These are phyloP conservation scores for Ditylenchus weischeri DNA, from an alignment of 2,888 invertebrate genomes.

Conservation along the genomic window DNA sequence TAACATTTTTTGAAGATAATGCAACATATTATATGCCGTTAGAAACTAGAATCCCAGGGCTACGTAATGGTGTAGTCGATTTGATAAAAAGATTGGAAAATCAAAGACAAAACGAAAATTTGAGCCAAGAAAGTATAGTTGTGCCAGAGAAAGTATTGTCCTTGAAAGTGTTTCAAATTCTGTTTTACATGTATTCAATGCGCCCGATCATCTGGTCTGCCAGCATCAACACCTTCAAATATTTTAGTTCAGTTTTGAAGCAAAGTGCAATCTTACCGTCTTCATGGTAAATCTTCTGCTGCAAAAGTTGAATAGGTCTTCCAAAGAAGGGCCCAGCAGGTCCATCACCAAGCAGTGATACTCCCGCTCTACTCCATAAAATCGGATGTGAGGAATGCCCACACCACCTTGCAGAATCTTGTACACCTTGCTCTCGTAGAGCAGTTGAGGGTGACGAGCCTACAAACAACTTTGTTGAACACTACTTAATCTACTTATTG, in stretches of 20 bases:
- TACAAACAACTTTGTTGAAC: conserved; percentile 16
- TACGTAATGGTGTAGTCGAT: too few relatives aligned
- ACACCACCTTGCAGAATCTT: conserved; percentile 64
- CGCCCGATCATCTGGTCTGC: conserved; percentile 84
- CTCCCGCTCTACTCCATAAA: conserved; percentile 87
- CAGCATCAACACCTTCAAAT: conserved; percentile 83
- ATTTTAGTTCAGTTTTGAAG: too few relatives aligned
- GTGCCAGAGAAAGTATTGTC: too few relatives aligned
- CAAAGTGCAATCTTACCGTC: background rate
- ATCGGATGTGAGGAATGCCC: conserved; percentile 62
- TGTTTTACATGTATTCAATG: conserved; percentile 43
- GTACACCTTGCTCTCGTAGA: conserved; percentile 64
- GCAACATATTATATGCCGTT: too few relatives aligned
- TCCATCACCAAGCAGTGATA: conserved; percentile 99
- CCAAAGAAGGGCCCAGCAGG: conserved; percentile 90
- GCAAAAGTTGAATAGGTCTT: conserved; percentile 98
- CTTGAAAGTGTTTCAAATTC: too few relatives aligned
- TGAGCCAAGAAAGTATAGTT: too few relatives aligned
- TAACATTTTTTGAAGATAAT: too few relatives aligned
- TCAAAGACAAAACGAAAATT: too few relatives aligned
- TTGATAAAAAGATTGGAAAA: too few relatives aligned
- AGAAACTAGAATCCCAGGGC: too few relatives aligned
- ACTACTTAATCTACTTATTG: background rate
- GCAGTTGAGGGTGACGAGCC: conserved; percentile 64
- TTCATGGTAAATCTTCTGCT: conserved; percentile 98